Evolutionary conservation across 2,113 vertebrate species (phyloP).

Genomic region (Irena cyanogastra): DNA sequence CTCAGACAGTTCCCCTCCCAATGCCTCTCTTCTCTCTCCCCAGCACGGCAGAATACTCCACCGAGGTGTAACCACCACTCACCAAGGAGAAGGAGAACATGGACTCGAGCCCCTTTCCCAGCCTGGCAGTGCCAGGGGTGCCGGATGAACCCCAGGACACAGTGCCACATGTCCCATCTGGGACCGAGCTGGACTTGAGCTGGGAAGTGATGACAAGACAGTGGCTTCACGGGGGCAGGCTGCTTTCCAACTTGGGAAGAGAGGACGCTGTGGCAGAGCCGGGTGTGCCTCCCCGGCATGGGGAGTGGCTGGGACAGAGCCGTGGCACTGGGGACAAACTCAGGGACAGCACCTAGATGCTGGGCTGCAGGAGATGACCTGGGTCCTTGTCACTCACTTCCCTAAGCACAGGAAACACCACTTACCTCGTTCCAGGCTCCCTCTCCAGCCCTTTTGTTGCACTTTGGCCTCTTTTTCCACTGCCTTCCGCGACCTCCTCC

Average conservation of each 20-base stretch:
- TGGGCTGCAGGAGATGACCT: neutral
- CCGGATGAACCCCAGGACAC: rapidly evolving
- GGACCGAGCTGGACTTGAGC: neutral
- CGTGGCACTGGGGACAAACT: neutral
- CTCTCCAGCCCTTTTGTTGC: neutral
- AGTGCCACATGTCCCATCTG: rapidly evolving
- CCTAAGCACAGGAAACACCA: neutral
- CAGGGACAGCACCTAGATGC: neutral
- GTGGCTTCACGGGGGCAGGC: neutral
- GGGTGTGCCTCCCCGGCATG: rapidly evolving
- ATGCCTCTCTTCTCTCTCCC: neutral
- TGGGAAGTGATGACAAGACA: neutral
- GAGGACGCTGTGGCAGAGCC: rapidly evolving
- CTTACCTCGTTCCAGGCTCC: neutral
- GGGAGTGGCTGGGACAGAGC: neutral
- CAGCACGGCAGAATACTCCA: conserved; percentile 12
- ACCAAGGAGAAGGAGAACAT: neutral
- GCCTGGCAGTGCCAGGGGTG: neutral
- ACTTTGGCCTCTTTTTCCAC: neutral
- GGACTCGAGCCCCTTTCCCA: neutral
- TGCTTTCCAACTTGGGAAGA: rapidly evolving
- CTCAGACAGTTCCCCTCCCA: neutral
- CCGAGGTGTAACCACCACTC: neutral
- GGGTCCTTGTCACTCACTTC: neutral
- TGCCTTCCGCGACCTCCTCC: neutral